phyloP scores from a whole-genome alignment of 2,797 vertebrate genomes.

The Macroramphosus scolopax region DNA sequence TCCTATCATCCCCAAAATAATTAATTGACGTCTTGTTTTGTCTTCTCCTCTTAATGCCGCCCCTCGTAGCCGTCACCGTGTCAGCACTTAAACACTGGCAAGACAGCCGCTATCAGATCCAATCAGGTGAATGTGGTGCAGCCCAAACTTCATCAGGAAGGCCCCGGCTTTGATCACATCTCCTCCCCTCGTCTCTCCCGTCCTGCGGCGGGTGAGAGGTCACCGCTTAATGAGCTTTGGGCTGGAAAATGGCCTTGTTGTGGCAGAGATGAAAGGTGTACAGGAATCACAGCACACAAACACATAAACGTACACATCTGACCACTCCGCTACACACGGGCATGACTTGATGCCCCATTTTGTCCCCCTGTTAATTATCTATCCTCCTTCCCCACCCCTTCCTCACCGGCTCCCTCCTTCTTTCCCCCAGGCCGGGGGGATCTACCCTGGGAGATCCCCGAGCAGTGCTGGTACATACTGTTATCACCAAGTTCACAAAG shows the following conservation, averaged over 20 bases:
- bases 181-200: conserved; percentile 52
- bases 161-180: conserved; percentile 61
- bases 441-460: conserved; percentile 84
- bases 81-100: conserved; percentile 9
- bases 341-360: conserved; percentile 65
- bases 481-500: conserved; percentile 91
- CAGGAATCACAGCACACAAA: conserved; percentile 46
- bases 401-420: conserved; percentile 57
- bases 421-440: conserved; percentile 44
- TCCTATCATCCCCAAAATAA: not conserved
- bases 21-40: not conserved
- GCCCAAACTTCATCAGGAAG: conserved; percentile 59
- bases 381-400: conserved; percentile 53
- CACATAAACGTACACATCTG: conserved; percentile 33
- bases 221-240: conserved; percentile 66
- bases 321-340: conserved; percentile 24
- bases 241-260: conserved; percentile 29
- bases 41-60: conserved; percentile 14
- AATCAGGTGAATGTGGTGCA: conserved; percentile 46
- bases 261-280: conserved; percentile 58
- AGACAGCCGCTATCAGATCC: conserved; percentile 43
- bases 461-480: conserved; percentile 85
- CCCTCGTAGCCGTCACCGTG: conserved; percentile 10
- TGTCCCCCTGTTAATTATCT: conserved; percentile 72
- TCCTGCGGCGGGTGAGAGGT: conserved; percentile 58